Base-by-base conservation (phyloP, 2,888 invertebrate genomes). In the Entomobrya multifasciata region DNA sequence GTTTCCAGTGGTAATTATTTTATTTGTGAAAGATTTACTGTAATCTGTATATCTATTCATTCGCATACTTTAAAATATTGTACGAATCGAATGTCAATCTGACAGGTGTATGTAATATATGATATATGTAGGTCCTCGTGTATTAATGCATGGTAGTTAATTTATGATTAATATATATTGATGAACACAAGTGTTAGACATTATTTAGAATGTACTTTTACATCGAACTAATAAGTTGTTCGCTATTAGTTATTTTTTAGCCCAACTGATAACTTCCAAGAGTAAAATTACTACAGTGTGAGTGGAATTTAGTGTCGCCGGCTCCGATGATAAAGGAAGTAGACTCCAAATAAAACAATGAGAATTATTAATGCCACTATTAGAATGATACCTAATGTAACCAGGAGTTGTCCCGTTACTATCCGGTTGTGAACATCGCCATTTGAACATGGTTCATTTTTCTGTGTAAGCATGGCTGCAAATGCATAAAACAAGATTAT, bases 361-460 rank as follows among this genome's bases (percentile, higher is more conserved):
- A 90, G 89, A 89, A 90, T 90, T 88, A 91, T 88, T 79, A 91
- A 89, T 88, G 90, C 90, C 89, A 90, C 90, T 86, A 90, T 89
- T 88, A 89, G 87, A 89, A 91, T 89, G 88, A 90, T 90, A 89
- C 90, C 91, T 89, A 91, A 88, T 86, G 89, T 90, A 86, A 91
- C 90, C 86, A 90, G 87, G 72, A 91, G 89, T 83, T 91, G 89
- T 88, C 90, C 88, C 78, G 90, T 88, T 55, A 90, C 86, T 57
- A 80, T 67, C 87, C 81, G 77, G 78, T 76, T 76, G 55, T 22
- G 76, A 80, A 74, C 86, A 80, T 80, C 85, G 81, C 86, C 87
- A 85, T 87, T 84, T 88, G 87, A 79, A 86, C 88, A 87, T 88
- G 74, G 81, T 82, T 88, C 83, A 25, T 84, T 88, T 78, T 62